phyloP scores from a whole-genome alignment of 2,888 invertebrate species.

The Parasteatoda lunata region DNA sequence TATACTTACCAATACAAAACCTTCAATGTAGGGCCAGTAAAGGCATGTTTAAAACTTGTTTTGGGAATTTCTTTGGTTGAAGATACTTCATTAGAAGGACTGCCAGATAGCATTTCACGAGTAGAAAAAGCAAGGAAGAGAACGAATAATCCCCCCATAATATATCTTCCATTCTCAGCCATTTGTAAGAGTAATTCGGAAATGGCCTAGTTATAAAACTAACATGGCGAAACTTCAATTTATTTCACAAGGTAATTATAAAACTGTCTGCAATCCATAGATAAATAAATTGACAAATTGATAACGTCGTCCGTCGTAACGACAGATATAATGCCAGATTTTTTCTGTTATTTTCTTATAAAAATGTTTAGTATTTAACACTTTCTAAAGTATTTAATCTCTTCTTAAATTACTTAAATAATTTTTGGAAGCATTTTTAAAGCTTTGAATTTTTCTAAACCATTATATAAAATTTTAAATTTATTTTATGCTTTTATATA shows the following conservation, averaged over 20 bases:
- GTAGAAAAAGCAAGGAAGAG: constrained; percentile 63
- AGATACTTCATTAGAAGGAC: constrained; percentile 29
- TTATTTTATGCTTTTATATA: neutral
- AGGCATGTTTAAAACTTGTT: constrained; percentile 83
- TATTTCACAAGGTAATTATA: neutral
- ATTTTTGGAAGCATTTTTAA: too few relatives aligned
- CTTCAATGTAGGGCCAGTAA: constrained; percentile 85
- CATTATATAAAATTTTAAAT: too few relatives aligned
- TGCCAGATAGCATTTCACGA: constrained; percentile 56
- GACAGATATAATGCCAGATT: too few relatives aligned
- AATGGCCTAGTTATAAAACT: constrained; percentile 3
- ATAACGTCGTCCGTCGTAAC: too few relatives aligned
- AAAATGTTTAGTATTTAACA: too few relatives aligned
- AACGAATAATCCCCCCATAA: constrained; percentile 59
- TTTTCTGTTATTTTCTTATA: too few relatives aligned
- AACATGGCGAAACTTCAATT: constrained; percentile 32
- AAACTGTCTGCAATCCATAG: too few relatives aligned
- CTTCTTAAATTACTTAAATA: too few relatives aligned
- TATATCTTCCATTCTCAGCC: constrained; percentile 53
- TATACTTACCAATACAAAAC: constrained; percentile 87
- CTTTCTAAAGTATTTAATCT: too few relatives aligned
- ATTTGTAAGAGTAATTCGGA: constrained; percentile 11
- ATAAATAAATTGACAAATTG: too few relatives aligned
- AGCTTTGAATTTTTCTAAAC: too few relatives aligned
- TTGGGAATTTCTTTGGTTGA: constrained; percentile 79